Evolutionary conservation across 2,797 vertebrate genomes (phyloP).

Genomic region (Lacerta bilineata): DNA sequence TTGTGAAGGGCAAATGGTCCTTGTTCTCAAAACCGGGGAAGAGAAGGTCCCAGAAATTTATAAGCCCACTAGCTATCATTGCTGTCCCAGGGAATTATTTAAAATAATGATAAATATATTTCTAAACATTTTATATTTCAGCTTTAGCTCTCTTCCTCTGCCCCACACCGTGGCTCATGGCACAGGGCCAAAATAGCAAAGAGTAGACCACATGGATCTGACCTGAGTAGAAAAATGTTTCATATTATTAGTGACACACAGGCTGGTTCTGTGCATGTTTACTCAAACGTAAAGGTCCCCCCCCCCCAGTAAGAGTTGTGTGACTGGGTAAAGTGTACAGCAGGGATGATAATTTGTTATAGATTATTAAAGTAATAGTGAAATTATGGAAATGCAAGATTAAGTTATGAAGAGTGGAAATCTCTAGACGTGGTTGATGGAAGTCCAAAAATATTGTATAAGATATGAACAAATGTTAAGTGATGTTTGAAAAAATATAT

Average conservation of each 20-base stretch:
- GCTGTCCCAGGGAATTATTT: background rate
- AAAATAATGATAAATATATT: constrained; percentile 24
- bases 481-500: too few species aligned
- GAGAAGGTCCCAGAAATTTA: constrained; percentile 15
- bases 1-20: constrained; percentile 35
- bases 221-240: background rate
- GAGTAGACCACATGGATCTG: background rate
- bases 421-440: too few species aligned
- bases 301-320: too few species aligned
- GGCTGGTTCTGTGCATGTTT: background rate
- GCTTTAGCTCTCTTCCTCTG: background rate
- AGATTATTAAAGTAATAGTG: too few species aligned
- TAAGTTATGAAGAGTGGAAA: too few species aligned
- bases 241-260: background rate
- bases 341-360: too few species aligned
- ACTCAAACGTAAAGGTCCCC: background rate
- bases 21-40: constrained; percentile 13
- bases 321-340: background rate
- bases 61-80: background rate
- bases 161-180: background rate
- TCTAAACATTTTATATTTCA: constrained; percentile 5
- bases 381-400: too few species aligned
- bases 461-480: too few species aligned
- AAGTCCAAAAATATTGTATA: too few species aligned
- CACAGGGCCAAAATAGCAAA: background rate